phyloP scores from a whole-genome alignment of 1,140 invertebrate genomes.

The Scylla paramamosain region DNA sequence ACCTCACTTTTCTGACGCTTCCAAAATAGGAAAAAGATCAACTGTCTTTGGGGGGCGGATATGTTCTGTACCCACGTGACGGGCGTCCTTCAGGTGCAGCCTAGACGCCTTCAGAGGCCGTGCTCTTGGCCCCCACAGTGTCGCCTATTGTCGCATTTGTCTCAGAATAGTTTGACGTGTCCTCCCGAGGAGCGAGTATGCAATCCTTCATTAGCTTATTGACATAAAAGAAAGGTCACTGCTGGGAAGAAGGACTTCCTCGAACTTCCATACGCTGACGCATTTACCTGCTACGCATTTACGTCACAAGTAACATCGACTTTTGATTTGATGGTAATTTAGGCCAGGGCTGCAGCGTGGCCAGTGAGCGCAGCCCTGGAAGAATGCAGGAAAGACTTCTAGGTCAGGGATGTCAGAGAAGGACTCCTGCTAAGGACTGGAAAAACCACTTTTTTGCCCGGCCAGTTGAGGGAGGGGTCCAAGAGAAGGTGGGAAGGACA shows the following conservation, averaged over 20 bases:
- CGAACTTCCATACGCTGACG: background rate
- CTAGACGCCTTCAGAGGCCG: background rate
- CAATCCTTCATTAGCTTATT: background rate
- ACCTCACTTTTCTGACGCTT: background rate
- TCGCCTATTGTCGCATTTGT: background rate
- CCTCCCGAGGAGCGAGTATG: background rate
- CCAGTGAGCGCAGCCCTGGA: background rate
- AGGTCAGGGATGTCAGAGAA: conserved; percentile 11
- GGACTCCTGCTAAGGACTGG: conserved; percentile 1
- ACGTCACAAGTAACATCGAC: background rate
- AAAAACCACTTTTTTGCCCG: conserved; percentile 22
- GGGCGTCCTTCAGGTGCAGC: background rate
- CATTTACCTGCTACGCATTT: background rate
- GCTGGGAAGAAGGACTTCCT: background rate
- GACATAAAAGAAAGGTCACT: background rate
- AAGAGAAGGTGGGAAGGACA: background rate
- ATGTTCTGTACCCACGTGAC: background rate
- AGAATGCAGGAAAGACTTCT: conserved; percentile 13
- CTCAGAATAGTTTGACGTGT: background rate
- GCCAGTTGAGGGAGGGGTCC: background rate
- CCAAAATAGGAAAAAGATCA: background rate
- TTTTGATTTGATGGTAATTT: background rate
- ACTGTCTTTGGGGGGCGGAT: background rate
- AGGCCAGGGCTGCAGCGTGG: conserved; percentile 3
- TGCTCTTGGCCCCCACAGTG: background rate